Evolutionary conservation across 2,888 invertebrate species (phyloP), one percentile per base, ranked within the genome.

Genomic region (Sericinus montela): DNA sequence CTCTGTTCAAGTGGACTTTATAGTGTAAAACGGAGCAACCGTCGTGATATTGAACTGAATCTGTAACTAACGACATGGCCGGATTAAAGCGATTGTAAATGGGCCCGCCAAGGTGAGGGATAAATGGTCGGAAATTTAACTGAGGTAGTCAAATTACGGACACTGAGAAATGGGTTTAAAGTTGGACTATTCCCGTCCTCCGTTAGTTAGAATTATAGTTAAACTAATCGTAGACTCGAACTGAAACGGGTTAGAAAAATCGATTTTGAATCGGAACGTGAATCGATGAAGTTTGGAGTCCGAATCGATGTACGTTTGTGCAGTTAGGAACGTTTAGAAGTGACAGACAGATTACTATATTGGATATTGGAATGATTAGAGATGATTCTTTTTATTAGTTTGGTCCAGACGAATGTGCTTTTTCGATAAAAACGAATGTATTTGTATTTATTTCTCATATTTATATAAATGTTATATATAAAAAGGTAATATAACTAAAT

Each of bases 251-350:
- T 5, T 25, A 25, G 25, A 8, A 8, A 30, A 16, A 11, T 19
- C 5, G 37, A 35, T 35, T 23, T n/a, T 19, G 8, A 40, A 15
- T 29, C 10, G 16, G 29, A 13, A 16, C 7, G 43, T 13, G 29
- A 9, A 28, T 11, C 23, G 29, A 38, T 13, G 30, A 32, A 11
- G 5, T 32, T 11, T 48, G 48, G 48, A 38, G 42, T 43, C 42
- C 43, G 42, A 48, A 48, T 10, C 10, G 48, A 6, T 6, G 32
- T 11, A 11, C 11, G 32, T 6, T 4, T 19, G 19, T 9, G 10
- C 10, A 29, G 29, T 15, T 14, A 13, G 9, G 14, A n/a, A 28
- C 35, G 36, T 16, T 36, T 5, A 29, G 35, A 36, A 36, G 16
- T 15, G 23, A 11, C 25, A n/a, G 43, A 25, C 16, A 11, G 41